A percentile compares a stretch with the other conserved stretches of the same genome.
Evolutionary conservation across 30 jellyfish, hydroid and myxozoan genomes (phyloP).

Genomic region (Mastigias papua): DNA sequence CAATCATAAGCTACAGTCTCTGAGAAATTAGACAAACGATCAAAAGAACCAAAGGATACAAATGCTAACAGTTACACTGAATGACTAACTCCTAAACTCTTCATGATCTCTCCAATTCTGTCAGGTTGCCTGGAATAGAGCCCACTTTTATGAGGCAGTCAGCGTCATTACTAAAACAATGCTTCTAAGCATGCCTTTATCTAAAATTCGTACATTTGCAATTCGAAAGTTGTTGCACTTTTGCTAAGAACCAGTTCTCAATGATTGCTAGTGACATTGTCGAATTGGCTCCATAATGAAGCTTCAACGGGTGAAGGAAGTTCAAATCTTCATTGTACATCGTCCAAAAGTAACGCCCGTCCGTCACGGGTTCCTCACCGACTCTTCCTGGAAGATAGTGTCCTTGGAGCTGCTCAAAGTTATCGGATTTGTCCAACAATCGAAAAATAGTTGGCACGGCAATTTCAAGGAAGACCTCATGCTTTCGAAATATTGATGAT

Average conservation of each 20-base stretch:
- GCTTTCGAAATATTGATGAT: conserved; percentile 77
- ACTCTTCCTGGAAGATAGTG: conserved; percentile 93
- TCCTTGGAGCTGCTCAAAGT: conserved; percentile 77
- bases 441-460: conserved; percentile 97
- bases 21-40: too few species aligned
- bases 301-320: conserved; percentile 90
- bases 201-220: neutral
- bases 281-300: conserved; percentile 75
- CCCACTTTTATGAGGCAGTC: too few species aligned
- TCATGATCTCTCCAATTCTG: too few species aligned
- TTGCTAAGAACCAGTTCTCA: conserved; percentile 59
- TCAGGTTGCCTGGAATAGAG: too few species aligned
- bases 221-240: conserved; percentile 31
- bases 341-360: conserved; percentile 80
- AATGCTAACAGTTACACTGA: too few species aligned
- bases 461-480: conserved; percentile 93
- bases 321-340: conserved; percentile 73
- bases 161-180: too few species aligned
- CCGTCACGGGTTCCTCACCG: conserved; percentile 80
- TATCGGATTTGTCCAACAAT: conserved; percentile 59
- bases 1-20: too few species aligned
- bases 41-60: too few species aligned
- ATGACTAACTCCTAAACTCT: too few species aligned
- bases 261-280: conserved; percentile 62
- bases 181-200: neutral